phyloP scores from a whole-genome alignment of 2,797 vertebrate genomes.

The Sebastiscus tertius region DNA sequence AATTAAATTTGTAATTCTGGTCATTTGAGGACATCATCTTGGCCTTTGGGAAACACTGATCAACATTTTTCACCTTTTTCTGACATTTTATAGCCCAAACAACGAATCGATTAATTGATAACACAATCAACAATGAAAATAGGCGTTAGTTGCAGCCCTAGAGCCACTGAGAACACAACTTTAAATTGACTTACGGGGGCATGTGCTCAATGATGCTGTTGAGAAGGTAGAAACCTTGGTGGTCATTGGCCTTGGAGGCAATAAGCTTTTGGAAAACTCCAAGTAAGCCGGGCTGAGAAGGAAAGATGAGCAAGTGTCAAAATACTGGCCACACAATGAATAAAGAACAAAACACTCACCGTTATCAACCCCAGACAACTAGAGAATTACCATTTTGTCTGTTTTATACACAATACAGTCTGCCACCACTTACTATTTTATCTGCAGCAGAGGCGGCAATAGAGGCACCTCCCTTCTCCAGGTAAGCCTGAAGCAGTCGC shows the following conservation, averaged over 20 bases:
- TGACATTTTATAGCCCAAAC: too few species aligned
- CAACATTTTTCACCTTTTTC: too few species aligned
- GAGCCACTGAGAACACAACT: background rate
- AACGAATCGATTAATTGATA: too few species aligned
- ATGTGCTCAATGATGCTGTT: slow-evolving; percentile 98
- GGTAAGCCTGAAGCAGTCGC: slow-evolving; percentile 94
- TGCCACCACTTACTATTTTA: slow-evolving; percentile 89
- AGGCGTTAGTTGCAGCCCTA: too few species aligned
- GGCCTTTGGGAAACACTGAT: too few species aligned
- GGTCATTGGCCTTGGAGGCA: slow-evolving; percentile 98
- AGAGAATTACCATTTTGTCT: background rate
- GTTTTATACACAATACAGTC: background rate
- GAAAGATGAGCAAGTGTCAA: background rate
- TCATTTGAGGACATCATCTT: too few species aligned
- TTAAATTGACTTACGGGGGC: slow-evolving; percentile 87
- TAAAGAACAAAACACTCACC: background rate
- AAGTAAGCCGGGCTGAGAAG: slow-evolving; percentile 90
- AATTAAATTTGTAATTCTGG: too few species aligned
- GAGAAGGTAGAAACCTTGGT: slow-evolving; percentile 98
- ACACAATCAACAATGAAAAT: too few species aligned
- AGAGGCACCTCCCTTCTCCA: slow-evolving; percentile 89
- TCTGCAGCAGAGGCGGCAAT: slow-evolving; percentile 92
- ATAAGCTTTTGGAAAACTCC: slow-evolving; percentile 99
- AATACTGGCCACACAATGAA: background rate
- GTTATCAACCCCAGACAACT: background rate